Evolutionary conservation across 2,113 vertebrate species (phyloP).

Genomic region (Channa maculata): DNA sequence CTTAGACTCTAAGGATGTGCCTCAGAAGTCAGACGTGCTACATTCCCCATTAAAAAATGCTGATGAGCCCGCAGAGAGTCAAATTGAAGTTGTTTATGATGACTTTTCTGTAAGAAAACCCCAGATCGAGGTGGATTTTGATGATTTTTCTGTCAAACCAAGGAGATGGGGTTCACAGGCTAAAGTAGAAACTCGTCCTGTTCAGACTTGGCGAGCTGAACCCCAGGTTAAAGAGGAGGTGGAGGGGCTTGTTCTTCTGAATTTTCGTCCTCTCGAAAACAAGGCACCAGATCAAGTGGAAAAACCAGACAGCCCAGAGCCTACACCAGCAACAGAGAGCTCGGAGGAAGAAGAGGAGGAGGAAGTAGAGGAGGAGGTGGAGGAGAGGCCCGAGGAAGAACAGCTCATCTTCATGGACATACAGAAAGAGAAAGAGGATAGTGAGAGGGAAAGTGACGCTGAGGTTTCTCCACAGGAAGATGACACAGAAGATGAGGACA

Average conservation of each 20-base stretch:
- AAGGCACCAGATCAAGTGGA: slow-evolving; percentile 15
- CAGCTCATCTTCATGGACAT: slow-evolving; percentile 6
- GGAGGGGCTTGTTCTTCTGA: neutral
- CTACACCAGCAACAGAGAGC: neutral
- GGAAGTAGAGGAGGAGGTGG: neutral
- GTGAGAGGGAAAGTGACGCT: neutral
- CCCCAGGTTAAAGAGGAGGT: neutral
- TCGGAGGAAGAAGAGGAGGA: neutral
- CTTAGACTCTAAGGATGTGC: slow-evolving; percentile 48
- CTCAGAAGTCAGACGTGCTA: slow-evolving; percentile 3
- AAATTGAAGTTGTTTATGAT: slow-evolving; percentile 32
- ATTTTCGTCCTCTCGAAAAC: neutral
- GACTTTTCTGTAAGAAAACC: slow-evolving; percentile 72
- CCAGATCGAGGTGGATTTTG: slow-evolving; percentile 40
- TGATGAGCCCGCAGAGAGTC: neutral
- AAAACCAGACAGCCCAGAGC: neutral
- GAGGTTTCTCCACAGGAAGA: neutral
- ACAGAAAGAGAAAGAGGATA: slow-evolving; percentile 1
- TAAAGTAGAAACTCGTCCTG: slow-evolving; percentile 12
- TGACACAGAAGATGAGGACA: slow-evolving; percentile 18
- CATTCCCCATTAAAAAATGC: neutral
- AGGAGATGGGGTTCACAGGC: slow-evolving; percentile 49
- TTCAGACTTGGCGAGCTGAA: neutral
- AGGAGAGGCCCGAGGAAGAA: neutral
- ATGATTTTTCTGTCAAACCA: slow-evolving; percentile 78